Base-by-base conservation (phyloP, 2,113 vertebrate genomes). In the Vombatus ursinus region DNA sequence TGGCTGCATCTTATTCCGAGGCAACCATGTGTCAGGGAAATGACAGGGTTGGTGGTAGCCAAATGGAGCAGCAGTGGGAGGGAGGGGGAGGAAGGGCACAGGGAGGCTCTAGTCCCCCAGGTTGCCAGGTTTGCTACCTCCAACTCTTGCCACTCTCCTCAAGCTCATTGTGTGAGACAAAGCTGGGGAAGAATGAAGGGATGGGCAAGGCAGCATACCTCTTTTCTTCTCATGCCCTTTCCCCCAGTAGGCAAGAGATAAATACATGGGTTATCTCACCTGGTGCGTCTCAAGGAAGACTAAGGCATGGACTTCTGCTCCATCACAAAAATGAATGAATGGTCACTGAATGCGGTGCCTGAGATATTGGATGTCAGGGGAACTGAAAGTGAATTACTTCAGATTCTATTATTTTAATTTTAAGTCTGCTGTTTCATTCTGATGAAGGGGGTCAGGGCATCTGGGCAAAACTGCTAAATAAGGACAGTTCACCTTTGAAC, bases 31-130 rank as follows among this genome's bases (percentile, higher is more conserved):
- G 98, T 97, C 92, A 97, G 98, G 97, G 96, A 96, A 97, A 97
- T 97, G 98, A 97, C 97, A 97, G 98, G 98, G 95, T 97, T 98
- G 98, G 97, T 98, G 98, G 98, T 98, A 93, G 96, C 97, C 97
- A 97, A 98, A 96, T 12, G 31, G 0, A 96, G 96, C 50, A 92
- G 97, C 50, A 3, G 94, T 84, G n/a, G 68, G 68, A 84, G n/a
- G 68, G 1, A 97, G 94, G 97, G 28, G 98, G 98, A 96, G 97
- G 98, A 98, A 53, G 53, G 0, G 97, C 93, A 97, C 98, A 98
- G 96, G 97, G 98, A 98, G 90, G 51, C 23, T 90, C 57, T 50
- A 96, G 97, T 96, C 96, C 98, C 98, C 97, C 51, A 97, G 98
- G 97, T 97, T 97, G 96, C 94, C 0, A 97, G 96, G 96, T 77